These are phyloP conservation scores for Furcifer pardalis DNA, from an alignment of 2,797 vertebrate genomes.

Conservation along the genomic window DNA sequence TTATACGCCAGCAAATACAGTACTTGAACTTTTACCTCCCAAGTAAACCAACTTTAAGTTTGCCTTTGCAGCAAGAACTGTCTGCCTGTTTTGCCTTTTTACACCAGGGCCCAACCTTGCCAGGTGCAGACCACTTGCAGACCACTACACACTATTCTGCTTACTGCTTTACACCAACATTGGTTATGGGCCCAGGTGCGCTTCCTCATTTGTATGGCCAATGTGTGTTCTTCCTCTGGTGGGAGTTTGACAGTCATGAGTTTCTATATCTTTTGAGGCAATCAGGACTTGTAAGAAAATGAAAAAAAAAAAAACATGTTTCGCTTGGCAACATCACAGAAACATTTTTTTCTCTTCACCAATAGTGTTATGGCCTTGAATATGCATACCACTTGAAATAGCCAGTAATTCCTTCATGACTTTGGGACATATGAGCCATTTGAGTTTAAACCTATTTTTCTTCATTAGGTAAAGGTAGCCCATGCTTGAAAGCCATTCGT, in stretches of 20 bases:
- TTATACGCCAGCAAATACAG: no score
- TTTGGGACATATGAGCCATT: background rate
- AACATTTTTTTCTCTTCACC: background rate
- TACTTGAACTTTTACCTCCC: no score
- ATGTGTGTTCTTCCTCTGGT: background rate
- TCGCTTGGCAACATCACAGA: background rate
- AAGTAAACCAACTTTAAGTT: no score
- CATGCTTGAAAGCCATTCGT: no score
- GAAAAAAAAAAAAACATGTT: background rate
- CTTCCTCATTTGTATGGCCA: background rate
- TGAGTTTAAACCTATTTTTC: background rate
- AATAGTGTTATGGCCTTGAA: background rate
- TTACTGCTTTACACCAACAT: no score
- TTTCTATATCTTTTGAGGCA: background rate
- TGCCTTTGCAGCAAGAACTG: no score
- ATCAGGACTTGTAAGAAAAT: background rate
- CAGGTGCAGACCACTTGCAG: no score
- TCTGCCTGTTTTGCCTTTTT: no score
- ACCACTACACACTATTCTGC: no score
- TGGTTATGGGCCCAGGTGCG: no score
- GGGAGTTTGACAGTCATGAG: background rate
- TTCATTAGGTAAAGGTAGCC: background rate
- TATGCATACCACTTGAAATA: constrained; percentile 1
- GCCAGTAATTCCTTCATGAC: background rate
- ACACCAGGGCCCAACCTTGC: no score